Conservation (phyloP, 1,140 invertebrate species). For the Aphaenogaster floridana region DNA sequence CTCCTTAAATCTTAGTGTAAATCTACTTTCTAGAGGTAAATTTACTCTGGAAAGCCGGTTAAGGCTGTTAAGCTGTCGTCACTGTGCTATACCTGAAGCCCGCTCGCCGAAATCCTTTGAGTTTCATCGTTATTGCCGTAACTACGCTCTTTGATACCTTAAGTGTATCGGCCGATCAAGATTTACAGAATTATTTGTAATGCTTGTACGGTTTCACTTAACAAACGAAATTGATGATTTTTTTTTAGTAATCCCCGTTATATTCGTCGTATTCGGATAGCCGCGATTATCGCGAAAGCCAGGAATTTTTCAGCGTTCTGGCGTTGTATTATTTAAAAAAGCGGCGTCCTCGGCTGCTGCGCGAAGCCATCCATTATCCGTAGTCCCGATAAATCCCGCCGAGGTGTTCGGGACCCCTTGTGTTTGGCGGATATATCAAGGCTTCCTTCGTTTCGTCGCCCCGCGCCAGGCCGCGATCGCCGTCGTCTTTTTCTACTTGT, state of each 20-base stretch:
- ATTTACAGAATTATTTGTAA: neutral
- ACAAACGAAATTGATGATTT: neutral
- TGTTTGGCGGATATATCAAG: slow-evolving; percentile 86
- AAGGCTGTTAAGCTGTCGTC: slow-evolving; percentile 55
- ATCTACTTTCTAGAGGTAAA: slow-evolving; percentile 52
- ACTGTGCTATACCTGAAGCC: slow-evolving; percentile 54
- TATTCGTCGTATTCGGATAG: slow-evolving; percentile 17
- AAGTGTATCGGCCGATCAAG: neutral
- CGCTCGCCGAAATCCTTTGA: slow-evolving; percentile 40
- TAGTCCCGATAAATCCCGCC: slow-evolving; percentile 83
- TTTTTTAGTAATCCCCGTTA: neutral
- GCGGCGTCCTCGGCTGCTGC: slow-evolving; percentile 59
- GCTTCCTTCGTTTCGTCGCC: slow-evolving; percentile 76
- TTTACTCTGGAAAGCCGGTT: slow-evolving; percentile 55
- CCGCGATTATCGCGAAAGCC: slow-evolving; percentile 37
- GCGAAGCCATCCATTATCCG: slow-evolving; percentile 83
- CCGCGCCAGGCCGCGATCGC: slow-evolving; percentile 31
- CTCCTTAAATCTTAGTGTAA: slow-evolving; percentile 60
- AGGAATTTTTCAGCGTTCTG: slow-evolving; percentile 45
- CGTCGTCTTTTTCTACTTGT: slow-evolving; percentile 67
- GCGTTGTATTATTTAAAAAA: slow-evolving; percentile 82
- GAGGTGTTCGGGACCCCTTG: slow-evolving; percentile 74
- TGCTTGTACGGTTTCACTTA: neutral
- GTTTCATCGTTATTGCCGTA: slow-evolving; percentile 29
- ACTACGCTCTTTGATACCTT: slow-evolving; percentile 32